Conservation (phyloP, 1,140 invertebrate genomes). For the Probaryconus sp. region DNA sequence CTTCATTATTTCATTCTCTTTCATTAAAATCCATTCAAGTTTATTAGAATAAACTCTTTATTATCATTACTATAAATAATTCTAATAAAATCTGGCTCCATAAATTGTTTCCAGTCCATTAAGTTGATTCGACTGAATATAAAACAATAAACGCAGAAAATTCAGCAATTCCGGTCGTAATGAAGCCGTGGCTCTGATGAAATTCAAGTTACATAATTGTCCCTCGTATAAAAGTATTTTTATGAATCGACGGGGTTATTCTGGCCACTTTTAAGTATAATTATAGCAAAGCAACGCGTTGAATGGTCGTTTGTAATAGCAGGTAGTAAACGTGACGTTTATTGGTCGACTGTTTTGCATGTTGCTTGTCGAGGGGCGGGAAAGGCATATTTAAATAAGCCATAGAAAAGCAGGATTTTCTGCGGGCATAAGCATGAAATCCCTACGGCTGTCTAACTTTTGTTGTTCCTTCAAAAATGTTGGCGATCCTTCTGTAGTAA, state of each 20-base stretch:
- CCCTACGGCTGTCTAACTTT: no score
- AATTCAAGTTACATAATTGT: conserved; percentile 56
- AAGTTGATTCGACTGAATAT: conserved; percentile 6
- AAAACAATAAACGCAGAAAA: conserved; percentile 41
- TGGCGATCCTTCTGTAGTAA: neutral
- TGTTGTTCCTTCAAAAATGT: conserved; percentile 1
- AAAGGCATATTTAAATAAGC: conserved; percentile 14
- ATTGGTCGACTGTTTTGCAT: conserved; percentile 51
- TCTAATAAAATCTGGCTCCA: no score
- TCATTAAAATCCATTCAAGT: no score
- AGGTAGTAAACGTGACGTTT: conserved; percentile 61
- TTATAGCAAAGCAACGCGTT: conserved; percentile 48
- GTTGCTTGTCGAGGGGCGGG: conserved; percentile 2
- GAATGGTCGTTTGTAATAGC: conserved; percentile 52
- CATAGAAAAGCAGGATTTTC: conserved; percentile 25
- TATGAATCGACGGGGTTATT: conserved; percentile 39
- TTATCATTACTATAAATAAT: no score
- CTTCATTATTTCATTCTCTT: no score
- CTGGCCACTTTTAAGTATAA: conserved; percentile 56
- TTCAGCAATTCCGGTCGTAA: conserved; percentile 16
- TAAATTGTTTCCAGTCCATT: conserved; percentile 14
- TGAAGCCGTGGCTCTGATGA: conserved; percentile 45
- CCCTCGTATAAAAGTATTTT: conserved; percentile 42
- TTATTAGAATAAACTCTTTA: no score
- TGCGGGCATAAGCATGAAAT: conserved; percentile 9